Evolutionary conservation across 35 echinoderm and acorn worm genomes (phyloP), one percentile per base, ranked within the genome.

Genomic region (Hemicentrotus pulcherrimus): DNA sequence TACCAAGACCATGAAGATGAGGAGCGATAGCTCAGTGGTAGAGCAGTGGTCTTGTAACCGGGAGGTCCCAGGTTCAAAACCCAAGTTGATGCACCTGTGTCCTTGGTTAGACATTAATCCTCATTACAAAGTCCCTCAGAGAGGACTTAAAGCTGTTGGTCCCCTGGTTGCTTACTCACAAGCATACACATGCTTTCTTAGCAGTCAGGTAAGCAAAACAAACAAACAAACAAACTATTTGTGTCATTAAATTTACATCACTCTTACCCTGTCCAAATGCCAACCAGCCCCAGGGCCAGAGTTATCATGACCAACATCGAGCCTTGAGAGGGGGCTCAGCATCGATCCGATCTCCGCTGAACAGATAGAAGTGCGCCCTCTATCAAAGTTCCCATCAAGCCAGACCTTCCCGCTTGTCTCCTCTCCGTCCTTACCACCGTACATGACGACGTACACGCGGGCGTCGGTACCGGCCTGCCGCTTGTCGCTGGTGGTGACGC

Each of bases 291-390:
- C 98, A 15, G 95, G 94, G 9, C 98, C 98, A 86, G 96, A 94
- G 94, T 99, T 99, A 86, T 99, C 97, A 91, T 99, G 98, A 9
- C 98, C 98, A n/a, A 99, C 87, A 31, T 97, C 98, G 85, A 99
- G 94, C 92, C 94, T 97, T 0, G 97, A 97, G 19, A 99, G 86
- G 6, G 98, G 98, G 94, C 98, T 99, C n/a, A 99, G 33, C 32
- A 96, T 94, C 6, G 95, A 92, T 24, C 96, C 98, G 31, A 97
- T 91, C 95, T 99, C 98, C 16, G 97, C 91, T 32, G 96, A 35
- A 95, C 97, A 98, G 31, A 99, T 86, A 47, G 97, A 96, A 32
- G 98, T 99, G 86, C 98, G 97, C 70, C 98, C 98, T 32, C 96
- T 70, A 58, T 97, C 98, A 95, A 98, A 99, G 88, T 98, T 99